phyloP scores from a whole-genome alignment of 1,140 invertebrate species.

The Sycophaga agraensis region DNA sequence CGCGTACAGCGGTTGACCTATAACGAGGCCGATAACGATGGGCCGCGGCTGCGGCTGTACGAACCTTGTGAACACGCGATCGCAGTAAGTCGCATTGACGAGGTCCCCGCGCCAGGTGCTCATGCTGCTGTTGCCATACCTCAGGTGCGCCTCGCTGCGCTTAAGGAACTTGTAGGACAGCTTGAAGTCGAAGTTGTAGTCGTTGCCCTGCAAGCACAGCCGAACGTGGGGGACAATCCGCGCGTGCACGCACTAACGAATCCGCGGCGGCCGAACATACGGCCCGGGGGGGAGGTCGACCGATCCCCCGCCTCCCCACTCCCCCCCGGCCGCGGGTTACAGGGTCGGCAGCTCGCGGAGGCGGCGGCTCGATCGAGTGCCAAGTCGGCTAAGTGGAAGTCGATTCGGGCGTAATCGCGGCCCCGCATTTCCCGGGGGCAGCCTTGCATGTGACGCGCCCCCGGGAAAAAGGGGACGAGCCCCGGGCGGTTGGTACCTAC shows the following conservation, averaged over 20 bases:
- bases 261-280: not conserved
- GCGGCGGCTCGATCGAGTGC: not conserved
- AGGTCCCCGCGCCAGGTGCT: slow-evolving; percentile 71
- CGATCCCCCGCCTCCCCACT: no score
- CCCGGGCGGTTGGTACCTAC: slow-evolving; percentile 45
- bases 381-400: not conserved
- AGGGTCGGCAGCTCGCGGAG: no score
- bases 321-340: no score
- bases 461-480: not conserved
- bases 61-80: slow-evolving; percentile 70
- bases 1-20: no score
- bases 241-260: not conserved
- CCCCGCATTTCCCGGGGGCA: no score
- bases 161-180: slow-evolving; percentile 79
- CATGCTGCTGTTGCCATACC: slow-evolving; percentile 73
- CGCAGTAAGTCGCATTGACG: slow-evolving; percentile 74
- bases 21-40: no score
- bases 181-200: slow-evolving; percentile 81
- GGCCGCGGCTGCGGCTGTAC: no score
- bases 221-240: not conserved
- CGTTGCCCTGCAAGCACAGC: slow-evolving; percentile 66
- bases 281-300: no score
- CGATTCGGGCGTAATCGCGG: no score
- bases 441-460: not conserved
- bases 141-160: slow-evolving; percentile 70